Conservation (phyloP, 2,113 vertebrate species). For the Tretioscincus oriximinensis region DNA sequence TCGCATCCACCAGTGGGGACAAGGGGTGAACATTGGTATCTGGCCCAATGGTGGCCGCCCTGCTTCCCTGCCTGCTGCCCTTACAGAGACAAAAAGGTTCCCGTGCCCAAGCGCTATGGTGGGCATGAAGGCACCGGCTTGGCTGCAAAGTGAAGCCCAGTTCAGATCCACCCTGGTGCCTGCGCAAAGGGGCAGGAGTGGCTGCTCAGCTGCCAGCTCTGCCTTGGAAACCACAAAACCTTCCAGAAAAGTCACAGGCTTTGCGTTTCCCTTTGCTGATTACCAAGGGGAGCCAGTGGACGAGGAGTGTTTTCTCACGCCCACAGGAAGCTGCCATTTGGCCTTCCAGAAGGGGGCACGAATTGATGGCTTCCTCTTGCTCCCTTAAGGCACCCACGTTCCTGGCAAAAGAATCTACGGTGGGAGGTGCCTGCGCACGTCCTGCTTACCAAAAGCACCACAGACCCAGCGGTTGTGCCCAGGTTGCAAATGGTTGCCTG, state of each 20-base stretch:
- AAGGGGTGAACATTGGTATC: slow-evolving; percentile 51
- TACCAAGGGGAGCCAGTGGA: not conserved
- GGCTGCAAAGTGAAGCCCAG: slow-evolving; percentile 37
- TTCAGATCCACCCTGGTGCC: not conserved
- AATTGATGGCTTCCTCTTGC: not conserved
- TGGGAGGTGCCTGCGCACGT: not conserved
- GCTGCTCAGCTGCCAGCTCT: not conserved
- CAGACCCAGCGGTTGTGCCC: too few species aligned
- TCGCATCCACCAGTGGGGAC: slow-evolving; percentile 59
- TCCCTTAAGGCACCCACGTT: not conserved
- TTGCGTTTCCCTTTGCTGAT: not conserved
- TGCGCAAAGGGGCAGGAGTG: not conserved
- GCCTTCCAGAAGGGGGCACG: rapidly evolving
- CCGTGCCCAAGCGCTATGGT: not conserved
- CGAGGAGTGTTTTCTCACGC: rapidly evolving
- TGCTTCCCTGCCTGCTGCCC: not conserved
- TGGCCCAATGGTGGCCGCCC: slow-evolving; percentile 29
- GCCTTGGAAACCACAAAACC: not conserved
- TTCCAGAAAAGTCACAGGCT: not conserved
- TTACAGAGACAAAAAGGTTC: rapidly evolving
- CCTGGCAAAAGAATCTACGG: too few species aligned
- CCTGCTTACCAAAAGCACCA: rapidly evolving
- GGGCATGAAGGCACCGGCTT: slow-evolving; percentile 63
- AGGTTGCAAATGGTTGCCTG: not conserved
- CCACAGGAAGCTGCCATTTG: not conserved